Evolutionary conservation across 2,888 invertebrate genomes (phyloP), one percentile per base, ranked within the genome.

Genomic region (Drosophila aldrichi): DNA sequence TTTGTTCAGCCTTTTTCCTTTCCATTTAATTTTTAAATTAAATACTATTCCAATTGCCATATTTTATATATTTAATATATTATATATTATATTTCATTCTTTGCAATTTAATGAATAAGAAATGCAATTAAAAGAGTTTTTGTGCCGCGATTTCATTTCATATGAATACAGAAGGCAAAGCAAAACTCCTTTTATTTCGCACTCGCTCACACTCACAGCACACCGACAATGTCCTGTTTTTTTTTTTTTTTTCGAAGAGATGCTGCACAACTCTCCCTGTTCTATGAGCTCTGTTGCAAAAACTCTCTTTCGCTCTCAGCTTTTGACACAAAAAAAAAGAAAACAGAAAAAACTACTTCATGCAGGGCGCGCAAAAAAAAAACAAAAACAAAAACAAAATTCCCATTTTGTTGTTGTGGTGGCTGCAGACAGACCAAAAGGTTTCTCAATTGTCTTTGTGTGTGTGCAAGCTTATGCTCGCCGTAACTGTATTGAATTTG

Each of bases 251-350:
- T 63, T 8, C 29, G 29, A 29, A 29, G 44, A 32, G 87, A 88
- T 71, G 82, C 82, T 82, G 82, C 82, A 88, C 66, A 82, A 82
- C 77, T 77, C 77, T 80, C 81, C 62, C 51, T 54, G 36, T 41
- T 56, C 29, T 48, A 25, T 49, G 54, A 65, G 67, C 65, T 68
- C 79, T 57, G 56, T 59, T 48, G 58, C 41, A 36, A 58, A 70
- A 70, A 70, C 78, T 59, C 66, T 64, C 63, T 65, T 43, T 34
- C 9, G 40, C 49, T 57, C 74, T 63, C 68, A 63, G 60, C 56
- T 49, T 56, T 56, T 48, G 56, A 65, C 64, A 70, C 69, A 62
- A 69, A 20, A 16, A 14, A 16, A 54, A 22, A 22, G n/a, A n/a
- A 18, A 40, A 40, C n/a, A 40, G n/a, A 34, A 10, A 51, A 20